These are phyloP conservation scores for Papilio gigon DNA, from an alignment of 2,888 invertebrate genomes.

Conservation along the genomic window DNA sequence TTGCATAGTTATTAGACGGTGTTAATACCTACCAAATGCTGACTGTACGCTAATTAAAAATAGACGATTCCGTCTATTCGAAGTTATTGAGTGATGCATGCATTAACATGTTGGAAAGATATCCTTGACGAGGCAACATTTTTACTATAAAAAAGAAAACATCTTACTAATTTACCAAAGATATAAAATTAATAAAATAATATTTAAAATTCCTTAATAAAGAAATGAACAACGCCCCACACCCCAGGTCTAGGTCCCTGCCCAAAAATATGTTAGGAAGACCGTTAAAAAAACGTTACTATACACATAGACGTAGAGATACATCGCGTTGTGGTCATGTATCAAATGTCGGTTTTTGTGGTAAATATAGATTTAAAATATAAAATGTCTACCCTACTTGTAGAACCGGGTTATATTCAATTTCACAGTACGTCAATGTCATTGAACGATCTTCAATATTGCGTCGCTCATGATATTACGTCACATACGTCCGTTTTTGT, in stretches of 20 bases:
- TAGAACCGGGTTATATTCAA: slow-evolving; percentile 29
- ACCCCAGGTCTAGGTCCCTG: too few relatives aligned
- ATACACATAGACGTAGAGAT: too few relatives aligned
- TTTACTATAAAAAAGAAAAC: background rate
- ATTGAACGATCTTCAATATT: too few relatives aligned
- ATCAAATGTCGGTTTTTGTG: background rate
- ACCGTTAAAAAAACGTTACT: too few relatives aligned
- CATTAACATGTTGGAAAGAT: slow-evolving; percentile 16
- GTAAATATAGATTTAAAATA: slow-evolving; percentile 4
- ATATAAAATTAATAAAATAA: background rate
- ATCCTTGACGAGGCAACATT: background rate
- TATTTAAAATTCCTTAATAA: background rate
- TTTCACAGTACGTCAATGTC: slow-evolving; percentile 40
- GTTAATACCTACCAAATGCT: slow-evolving; percentile 55
- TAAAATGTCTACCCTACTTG: slow-evolving; percentile 13
- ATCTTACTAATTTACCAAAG: background rate
- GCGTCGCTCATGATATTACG: slow-evolving; percentile 49
- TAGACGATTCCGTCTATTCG: slow-evolving; percentile 59
- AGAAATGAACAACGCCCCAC: too few relatives aligned
- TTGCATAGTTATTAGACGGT: slow-evolving; percentile 40
- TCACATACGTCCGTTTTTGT: slow-evolving; percentile 56
- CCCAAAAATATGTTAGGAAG: too few relatives aligned
- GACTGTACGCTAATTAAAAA: slow-evolving; percentile 79
- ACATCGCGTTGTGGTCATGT: background rate
- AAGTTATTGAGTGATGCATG: slow-evolving; percentile 41